These are phyloP conservation scores for Lates calcarifer DNA, from an alignment of 2,113 vertebrate genomes.

Conservation along the genomic window DNA sequence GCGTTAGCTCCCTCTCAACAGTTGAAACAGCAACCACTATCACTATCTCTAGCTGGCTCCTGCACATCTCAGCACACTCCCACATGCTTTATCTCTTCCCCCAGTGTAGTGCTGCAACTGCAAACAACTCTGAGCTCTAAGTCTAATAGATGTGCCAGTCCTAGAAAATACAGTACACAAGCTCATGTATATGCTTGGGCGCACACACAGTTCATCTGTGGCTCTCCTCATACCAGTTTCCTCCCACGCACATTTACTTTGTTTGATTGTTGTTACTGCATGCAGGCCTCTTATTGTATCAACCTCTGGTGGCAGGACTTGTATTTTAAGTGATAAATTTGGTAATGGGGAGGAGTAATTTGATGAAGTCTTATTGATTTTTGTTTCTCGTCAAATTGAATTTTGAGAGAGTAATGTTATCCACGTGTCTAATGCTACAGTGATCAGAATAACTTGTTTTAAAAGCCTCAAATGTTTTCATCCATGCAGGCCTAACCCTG, in stretches of 20 bases:
- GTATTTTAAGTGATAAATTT: constrained; percentile 1
- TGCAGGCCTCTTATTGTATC: background rate
- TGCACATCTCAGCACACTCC: constrained; percentile 54
- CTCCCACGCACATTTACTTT: constrained; percentile 34
- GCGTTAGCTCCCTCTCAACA: constrained; percentile 2
- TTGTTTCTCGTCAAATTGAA: background rate
- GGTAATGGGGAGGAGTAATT: background rate
- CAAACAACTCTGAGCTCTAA: constrained; percentile 39
- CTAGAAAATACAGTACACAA: constrained; percentile 36
- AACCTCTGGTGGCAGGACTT: constrained; percentile 20
- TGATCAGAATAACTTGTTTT: background rate
- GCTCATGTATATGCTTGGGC: constrained; percentile 3
- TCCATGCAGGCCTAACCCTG: background rate
- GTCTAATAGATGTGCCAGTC: constrained; percentile 26
- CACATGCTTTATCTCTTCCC: constrained; percentile 53
- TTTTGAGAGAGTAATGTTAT: background rate
- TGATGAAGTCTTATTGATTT: background rate
- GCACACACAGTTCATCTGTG: constrained; percentile 12
- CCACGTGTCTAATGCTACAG: background rate
- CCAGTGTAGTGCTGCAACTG: constrained; percentile 37
- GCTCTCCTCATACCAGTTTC: constrained; percentile 7
- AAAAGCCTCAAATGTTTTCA: background rate
- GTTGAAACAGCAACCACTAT: constrained; percentile 24
- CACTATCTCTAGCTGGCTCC: constrained; percentile 32
- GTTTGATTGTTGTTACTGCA: constrained; percentile 18